These are phyloP conservation scores for Brotula barbata DNA, from an alignment of 2,797 vertebrate species.

Conservation along the genomic window DNA sequence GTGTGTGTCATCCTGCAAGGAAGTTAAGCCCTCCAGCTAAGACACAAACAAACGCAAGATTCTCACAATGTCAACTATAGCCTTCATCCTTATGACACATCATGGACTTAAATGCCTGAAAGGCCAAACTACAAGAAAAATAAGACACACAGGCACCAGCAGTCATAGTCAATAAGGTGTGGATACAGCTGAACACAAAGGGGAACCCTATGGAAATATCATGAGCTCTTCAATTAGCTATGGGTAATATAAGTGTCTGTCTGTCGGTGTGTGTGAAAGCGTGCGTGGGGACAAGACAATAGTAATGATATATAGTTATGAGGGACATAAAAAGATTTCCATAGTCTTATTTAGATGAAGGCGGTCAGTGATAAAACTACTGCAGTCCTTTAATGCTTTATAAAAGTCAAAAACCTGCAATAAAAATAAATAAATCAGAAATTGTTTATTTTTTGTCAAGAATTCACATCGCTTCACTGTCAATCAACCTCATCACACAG, in stretches of 20 bases:
- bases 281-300: too few species aligned
- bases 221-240: conserved; percentile 53
- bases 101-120: conserved; percentile 16
- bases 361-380: too few species aligned
- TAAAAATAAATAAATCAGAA: too few species aligned
- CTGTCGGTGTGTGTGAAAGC: background rate
- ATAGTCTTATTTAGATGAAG: too few species aligned
- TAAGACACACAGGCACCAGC: conserved; percentile 30
- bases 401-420: too few species aligned
- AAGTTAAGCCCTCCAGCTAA: conserved; percentile 28
- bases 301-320: too few species aligned
- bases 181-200: conserved; percentile 47
- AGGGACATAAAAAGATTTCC: too few species aligned
- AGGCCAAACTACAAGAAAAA: conserved; percentile 12
- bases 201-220: conserved; percentile 35
- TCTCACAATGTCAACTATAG: conserved; percentile 23
- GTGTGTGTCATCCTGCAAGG: too few species aligned
- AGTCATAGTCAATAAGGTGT: conserved; percentile 38
- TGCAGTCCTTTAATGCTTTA: too few species aligned
- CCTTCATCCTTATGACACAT: conserved; percentile 42
- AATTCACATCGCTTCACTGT: too few species aligned
- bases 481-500: too few species aligned
- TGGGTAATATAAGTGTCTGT: conserved; percentile 45
- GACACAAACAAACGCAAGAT: conserved; percentile 3
- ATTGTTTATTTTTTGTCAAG: too few species aligned